Evolutionary conservation across 1,140 invertebrate genomes (phyloP).

Genomic region (Rhopalosiphum padi): DNA sequence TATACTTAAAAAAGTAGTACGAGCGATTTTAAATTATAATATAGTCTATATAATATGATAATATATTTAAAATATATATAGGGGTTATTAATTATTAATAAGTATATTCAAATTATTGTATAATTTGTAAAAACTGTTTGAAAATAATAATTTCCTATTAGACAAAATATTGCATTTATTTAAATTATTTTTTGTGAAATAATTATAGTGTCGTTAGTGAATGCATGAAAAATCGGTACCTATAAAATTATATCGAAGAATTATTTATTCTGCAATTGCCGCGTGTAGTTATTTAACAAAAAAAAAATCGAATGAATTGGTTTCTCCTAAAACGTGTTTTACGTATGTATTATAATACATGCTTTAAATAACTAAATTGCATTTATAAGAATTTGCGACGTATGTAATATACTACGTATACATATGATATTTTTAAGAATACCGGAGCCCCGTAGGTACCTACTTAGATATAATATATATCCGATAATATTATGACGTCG

Average conservation of each 20-base stretch:
- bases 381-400: not conserved
- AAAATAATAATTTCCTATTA: not conserved
- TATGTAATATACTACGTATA: not conserved
- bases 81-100: not conserved
- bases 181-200: not conserved
- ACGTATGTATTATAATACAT: not conserved
- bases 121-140: not conserved
- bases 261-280: not conserved
- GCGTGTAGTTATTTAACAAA: not conserved
- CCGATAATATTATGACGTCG: not conserved
- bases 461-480: not conserved
- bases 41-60: not conserved
- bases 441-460: not conserved
- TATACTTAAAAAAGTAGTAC: no score
- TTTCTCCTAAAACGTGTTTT: conserved; percentile 14
- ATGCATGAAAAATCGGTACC: not conserved
- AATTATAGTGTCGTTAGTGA: not conserved
- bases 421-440: not conserved
- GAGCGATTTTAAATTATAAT: no score
- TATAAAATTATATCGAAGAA: not conserved
- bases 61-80: not conserved
- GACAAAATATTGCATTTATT: not conserved
- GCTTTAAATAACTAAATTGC: not conserved
- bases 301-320: not conserved
- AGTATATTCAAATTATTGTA: not conserved